Percentiles rank a stretch among this genome's conserved stretches.
phyloP scores from a whole-genome alignment of 1,140 invertebrate genomes.

The Drosophila bocqueti region DNA sequence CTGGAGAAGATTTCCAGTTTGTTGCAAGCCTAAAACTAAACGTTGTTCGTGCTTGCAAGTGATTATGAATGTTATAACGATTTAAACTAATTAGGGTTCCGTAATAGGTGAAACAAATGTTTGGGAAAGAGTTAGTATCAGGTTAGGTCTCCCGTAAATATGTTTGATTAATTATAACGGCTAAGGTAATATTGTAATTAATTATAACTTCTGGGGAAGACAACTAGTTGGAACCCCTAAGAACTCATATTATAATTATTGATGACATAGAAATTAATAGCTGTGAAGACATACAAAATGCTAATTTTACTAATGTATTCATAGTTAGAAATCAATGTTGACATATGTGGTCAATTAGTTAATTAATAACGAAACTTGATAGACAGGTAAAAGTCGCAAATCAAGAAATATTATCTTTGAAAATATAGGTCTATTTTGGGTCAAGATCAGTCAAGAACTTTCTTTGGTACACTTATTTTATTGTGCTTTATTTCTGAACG shows the following conservation, averaged over 20 bases:
- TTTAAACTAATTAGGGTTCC: constrained; percentile 15
- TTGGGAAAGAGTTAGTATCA: background rate
- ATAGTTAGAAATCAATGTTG: background rate
- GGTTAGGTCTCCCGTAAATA: background rate
- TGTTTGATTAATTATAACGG: constrained; percentile 4
- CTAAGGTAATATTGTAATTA: background rate
- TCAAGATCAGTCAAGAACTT: too few relatives aligned
- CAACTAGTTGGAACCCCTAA: too few relatives aligned
- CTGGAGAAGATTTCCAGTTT: constrained; percentile 6
- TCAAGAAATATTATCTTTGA: too few relatives aligned
- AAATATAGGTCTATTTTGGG: background rate
- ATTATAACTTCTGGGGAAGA: background rate
- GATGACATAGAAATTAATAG: background rate
- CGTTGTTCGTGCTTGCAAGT: constrained; percentile 37
- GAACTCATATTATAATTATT: background rate
- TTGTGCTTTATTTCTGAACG: too few relatives aligned
- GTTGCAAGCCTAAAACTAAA: constrained; percentile 19
- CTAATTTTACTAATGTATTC: background rate
- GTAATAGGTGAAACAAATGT: constrained; percentile 14
- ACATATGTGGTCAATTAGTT: background rate
- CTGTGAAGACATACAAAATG: too few relatives aligned
- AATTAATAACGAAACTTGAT: background rate
- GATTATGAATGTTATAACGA: constrained; percentile 20
- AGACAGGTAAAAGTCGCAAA: background rate
- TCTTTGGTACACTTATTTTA: too few relatives aligned